These are phyloP conservation scores for Gambusia affinis DNA, from an alignment of 2,113 vertebrate species.

Conservation along the genomic window DNA sequence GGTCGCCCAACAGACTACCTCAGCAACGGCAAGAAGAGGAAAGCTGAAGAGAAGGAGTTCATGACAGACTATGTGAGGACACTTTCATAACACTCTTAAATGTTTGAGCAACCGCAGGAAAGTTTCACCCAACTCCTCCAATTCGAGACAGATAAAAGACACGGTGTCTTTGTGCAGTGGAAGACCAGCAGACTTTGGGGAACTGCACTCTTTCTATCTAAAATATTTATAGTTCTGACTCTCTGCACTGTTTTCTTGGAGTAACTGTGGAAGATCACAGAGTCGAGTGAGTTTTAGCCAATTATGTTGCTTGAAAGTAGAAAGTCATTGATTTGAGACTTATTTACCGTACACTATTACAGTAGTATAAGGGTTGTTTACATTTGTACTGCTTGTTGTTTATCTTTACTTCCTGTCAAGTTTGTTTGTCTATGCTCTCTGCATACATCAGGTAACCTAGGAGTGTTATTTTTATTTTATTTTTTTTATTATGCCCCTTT, in stretches of 20 bases:
- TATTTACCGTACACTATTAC: neutral
- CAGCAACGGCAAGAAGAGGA: slow-evolving; percentile 92
- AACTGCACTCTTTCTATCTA: slow-evolving; percentile 15
- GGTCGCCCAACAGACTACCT: slow-evolving; percentile 88
- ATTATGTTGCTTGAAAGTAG: neutral
- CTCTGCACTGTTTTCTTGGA: neutral
- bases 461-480: slow-evolving; percentile 27
- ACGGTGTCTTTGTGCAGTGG: neutral
- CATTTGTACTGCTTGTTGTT: slow-evolving; percentile 1
- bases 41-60: slow-evolving; percentile 92
- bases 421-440: slow-evolving; percentile 32
- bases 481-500: slow-evolving; percentile 18
- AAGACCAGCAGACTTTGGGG: slow-evolving; percentile 7
- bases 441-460: slow-evolving; percentile 28
- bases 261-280: neutral
- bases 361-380: neutral
- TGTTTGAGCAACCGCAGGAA: slow-evolving; percentile 39
- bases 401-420: neutral
- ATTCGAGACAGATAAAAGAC: neutral
- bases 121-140: slow-evolving; percentile 22
- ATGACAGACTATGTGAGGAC: slow-evolving; percentile 87
- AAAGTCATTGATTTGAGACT: neutral
- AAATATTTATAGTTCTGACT: slow-evolving; percentile 17
- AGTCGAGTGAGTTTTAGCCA: neutral
- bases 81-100: slow-evolving; percentile 34